Base-by-base conservation (phyloP, 2,888 invertebrate species). In the Ferdinandea cuprea region DNA sequence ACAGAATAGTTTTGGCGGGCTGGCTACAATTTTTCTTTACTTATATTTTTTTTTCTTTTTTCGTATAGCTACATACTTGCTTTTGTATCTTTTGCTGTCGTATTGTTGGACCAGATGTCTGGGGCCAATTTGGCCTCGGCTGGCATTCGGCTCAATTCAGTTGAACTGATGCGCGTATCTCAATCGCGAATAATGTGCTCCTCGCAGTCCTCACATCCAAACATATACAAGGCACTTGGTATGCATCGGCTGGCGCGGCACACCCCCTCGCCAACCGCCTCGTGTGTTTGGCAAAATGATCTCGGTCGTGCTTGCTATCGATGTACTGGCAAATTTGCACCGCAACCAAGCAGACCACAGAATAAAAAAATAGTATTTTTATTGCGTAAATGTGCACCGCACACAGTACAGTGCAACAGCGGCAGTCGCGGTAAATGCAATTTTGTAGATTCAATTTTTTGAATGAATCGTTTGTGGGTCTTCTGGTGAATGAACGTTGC, bases 81-180 rank as follows among this genome's bases (percentile, higher is more conserved):
- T 25, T 25, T 25, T 65, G 32, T 52, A 68, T 68, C 48, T 59
- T 15, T 61, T 40, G 71, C 42, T 48, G 72, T 72, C 61, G 66
- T 83, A 78, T 77, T 83, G 77, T 83, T 83, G 77, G 83, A 73
- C 77, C 83, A 83, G 83, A 83, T 83, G 83, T 83, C 83, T 83
- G 83, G 72, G 83, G 50, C 78, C 68, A 83, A 72, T 78, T 83
- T 83, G 78, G 83, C 83, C 78, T 78, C 83, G 72, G 61, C 68
- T 83, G 83, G 83, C 83, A 83, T 66, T 44, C 83, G 78, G 78
- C 78, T 83, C 83, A 78, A 83, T 83, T 83, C 78, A 77, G 77
- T 68, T 83, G 77, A 83, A 83, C 72, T 78, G 83, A 83, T 72
- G 78, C 83, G 78, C 72, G 83, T 78, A 83, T 83, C 77, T 83